Evolutionary conservation across 2,797 vertebrate species (phyloP), one percentile per base, ranked within the genome.

Genomic region (Malacoraja senta): DNA sequence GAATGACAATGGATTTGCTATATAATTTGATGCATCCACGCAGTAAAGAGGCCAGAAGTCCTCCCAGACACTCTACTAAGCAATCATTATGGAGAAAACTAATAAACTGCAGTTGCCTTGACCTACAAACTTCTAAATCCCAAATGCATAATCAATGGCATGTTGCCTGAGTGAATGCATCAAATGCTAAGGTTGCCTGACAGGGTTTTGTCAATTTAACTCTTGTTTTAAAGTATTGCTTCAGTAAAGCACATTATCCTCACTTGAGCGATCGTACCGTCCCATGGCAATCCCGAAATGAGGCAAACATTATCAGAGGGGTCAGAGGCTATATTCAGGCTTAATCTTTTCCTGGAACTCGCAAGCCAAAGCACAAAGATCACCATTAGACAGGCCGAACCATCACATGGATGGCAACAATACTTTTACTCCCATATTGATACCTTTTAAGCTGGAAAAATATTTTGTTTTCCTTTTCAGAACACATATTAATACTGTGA

Each of bases 301-400:
- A 94, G 95, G 95, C 93, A 93, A 94, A 93, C 94, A 95, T 38
- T 80, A 65, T 95, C 95, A 94, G 94, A 94, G 93, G 95, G 95
- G 96, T 95, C 95, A 96, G 94, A 94, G 95, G 95, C 94, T 95
- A 93, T 93, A 93, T 93, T 93, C 84, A 88, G 84, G n/a, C 84
- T 94, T 95, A 95, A 95, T 95, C 94, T 95, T 95, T 94, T 94
- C 95, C 95, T 94, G 94, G 93, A 94, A 95, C 95, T 94, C 95
- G 93, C 94, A 94, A 95, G 95, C 95, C 96, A 96, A 95, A 96
- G 94, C 94, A 94, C 94, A 95, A 95, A 95, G 94, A 96, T 96
- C 95, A 95, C 94, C 94, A 94, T 95, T 94, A 94, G 93, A 94
- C 94, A 93, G 94, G 93, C 94, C 94, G 94, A 95, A 94, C 94